phyloP scores from a whole-genome alignment of 2,113 vertebrate genomes.

The Lanius ludovicianus region DNA sequence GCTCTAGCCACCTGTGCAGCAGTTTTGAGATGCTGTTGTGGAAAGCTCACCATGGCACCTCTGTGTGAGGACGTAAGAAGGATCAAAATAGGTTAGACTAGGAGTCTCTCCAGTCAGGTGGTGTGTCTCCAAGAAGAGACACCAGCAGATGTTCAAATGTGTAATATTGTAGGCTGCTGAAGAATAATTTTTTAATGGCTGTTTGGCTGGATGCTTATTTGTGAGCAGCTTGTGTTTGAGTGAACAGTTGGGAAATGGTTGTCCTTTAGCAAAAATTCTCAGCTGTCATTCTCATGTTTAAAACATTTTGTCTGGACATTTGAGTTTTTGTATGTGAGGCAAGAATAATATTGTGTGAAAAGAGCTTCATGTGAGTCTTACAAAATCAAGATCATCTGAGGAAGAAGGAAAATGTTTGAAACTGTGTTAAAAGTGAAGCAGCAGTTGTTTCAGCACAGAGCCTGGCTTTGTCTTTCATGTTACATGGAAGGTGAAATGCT shows the following conservation, averaged over 20 bases:
- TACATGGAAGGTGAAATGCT: background rate
- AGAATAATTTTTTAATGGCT: background rate
- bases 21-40: background rate
- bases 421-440: background rate
- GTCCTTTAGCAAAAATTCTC: background rate
- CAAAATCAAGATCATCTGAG: background rate
- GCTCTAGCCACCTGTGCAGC: background rate
- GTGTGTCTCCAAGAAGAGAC: background rate
- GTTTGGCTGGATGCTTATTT: background rate
- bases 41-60: background rate
- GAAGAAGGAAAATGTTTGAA: background rate
- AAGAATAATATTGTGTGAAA: background rate
- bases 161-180: background rate
- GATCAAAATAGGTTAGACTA: background rate
- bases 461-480: background rate
- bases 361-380: background rate
- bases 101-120: background rate
- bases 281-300: background rate
- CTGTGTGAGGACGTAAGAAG: background rate
- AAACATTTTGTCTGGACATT: background rate
- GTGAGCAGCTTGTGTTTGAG: slow-evolving; percentile 12
- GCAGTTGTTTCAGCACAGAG: background rate
- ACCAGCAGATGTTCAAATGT: background rate
- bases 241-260: background rate
- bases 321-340: background rate